These are phyloP conservation scores for Sinocyclocheilus anshuiensis DNA, from an alignment of 2,113 vertebrate species.

Conservation along the genomic window DNA sequence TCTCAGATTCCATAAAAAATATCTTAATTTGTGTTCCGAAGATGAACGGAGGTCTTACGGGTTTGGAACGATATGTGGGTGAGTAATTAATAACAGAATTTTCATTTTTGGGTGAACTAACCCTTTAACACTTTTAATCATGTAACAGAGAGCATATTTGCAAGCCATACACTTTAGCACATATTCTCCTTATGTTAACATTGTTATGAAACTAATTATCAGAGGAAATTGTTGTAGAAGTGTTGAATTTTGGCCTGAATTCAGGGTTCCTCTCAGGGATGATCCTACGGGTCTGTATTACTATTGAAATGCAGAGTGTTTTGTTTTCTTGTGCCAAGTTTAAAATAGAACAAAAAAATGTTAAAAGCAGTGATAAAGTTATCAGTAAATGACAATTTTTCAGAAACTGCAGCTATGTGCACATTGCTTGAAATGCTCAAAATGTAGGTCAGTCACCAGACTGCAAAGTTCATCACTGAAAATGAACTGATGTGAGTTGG, in stretches of 20 bases:
- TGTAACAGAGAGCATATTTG: background rate
- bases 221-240: conserved; percentile 10
- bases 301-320: background rate
- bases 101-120: no score
- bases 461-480: background rate
- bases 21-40: no score
- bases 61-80: no score
- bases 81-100: no score
- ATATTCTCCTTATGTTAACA: background rate
- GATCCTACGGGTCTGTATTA: background rate
- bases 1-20: no score
- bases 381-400: background rate
- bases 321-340: background rate
- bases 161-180: conserved; percentile 8
- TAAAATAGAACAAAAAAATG: background rate
- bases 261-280: conserved; percentile 6
- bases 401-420: background rate
- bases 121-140: background rate
- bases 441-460: background rate
- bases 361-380: background rate
- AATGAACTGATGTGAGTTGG: background rate
- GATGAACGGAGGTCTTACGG: no score
- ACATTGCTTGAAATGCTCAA: background rate
- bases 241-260: conserved; percentile 9
- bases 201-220: conserved; percentile 15